A percentile compares a stretch with the other conserved stretches of the same genome.
Conservation (phyloP, 1,140 invertebrate species). For the Zaprionus inermis region DNA sequence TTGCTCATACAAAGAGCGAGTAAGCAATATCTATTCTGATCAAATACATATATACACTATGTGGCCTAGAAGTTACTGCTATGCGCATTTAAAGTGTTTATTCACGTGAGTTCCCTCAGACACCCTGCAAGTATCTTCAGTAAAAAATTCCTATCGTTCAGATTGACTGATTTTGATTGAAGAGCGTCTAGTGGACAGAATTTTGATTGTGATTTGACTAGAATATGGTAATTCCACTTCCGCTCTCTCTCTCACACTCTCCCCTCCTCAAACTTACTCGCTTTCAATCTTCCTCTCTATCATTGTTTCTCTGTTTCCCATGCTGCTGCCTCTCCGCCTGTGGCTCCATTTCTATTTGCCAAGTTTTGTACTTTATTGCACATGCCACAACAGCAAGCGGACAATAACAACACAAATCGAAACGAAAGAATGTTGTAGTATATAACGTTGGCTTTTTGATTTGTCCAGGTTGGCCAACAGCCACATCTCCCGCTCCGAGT, state of each 20-base stretch:
- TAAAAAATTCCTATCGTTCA: conserved; percentile 12
- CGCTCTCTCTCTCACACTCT: background rate
- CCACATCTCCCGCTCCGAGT: too few relatives aligned
- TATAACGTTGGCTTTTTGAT: conserved; percentile 37
- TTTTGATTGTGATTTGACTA: conserved; percentile 77
- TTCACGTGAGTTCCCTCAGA: too few relatives aligned
- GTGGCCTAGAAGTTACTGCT: too few relatives aligned
- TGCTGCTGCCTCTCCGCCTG: conserved; percentile 5
- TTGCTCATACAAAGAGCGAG: too few relatives aligned
- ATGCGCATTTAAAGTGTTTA: too few relatives aligned
- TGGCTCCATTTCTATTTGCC: conserved; percentile 28
- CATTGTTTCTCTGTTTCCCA: conserved; percentile 30
- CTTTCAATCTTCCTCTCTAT: background rate
- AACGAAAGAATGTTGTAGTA: conserved; percentile 7
- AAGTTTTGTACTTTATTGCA: conserved; percentile 50
- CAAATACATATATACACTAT: too few relatives aligned
- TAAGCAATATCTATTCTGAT: too few relatives aligned
- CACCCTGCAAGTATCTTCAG: too few relatives aligned
- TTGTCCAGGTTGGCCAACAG: conserved; percentile 28
- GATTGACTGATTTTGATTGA: conserved; percentile 74
- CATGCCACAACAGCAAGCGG: conserved; percentile 34
- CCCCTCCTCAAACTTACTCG: background rate
- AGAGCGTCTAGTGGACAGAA: conserved; percentile 55
- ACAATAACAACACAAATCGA: conserved; percentile 16
- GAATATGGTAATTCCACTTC: conserved; percentile 74